Base-by-base conservation (phyloP, 2,888 invertebrate genomes). In the Alentia gelatinosa region DNA sequence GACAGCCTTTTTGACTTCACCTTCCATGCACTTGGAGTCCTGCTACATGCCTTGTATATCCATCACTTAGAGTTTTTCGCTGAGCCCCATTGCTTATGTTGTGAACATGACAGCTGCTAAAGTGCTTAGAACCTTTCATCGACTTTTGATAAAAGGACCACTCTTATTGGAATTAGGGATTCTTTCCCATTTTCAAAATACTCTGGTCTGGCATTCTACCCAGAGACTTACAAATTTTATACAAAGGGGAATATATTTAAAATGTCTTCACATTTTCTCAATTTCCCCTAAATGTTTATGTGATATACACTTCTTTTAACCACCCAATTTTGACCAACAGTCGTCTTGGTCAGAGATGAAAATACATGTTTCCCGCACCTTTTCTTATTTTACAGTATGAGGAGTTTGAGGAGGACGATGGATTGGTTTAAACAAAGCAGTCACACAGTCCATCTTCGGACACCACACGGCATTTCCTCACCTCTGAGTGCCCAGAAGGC, bases 381-480 rank as follows among this genome's bases (percentile, higher is more conserved):
- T 50, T 47, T 86, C 40, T 42, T 86, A 47, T 86, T 86, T 86
- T 86, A 42, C 86, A 86, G 86, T 86, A 19, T 15, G 86, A 86
- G 86, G 86, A n/a, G n/a, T n/a, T n/a, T n/a, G n/a, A 86, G n/a
- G 86, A 86, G 15, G 86, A 86, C 86, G 86, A 86, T 86, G 86
- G 86, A 47, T 47, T 86, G 86, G 86, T 86, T 3, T 86, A 83
- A 83, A 39, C 39, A 74, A 74, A 74, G n/a, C 47, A 12, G 19
- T 12, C 74, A 26, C 74, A 19, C 74, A 74, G 74, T 74, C 74
- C 26, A 74, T 74, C 74, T 33, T 33, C 26, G 26, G 74, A 74
- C 56, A 56, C n/a, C 56, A 56, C 56, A 12, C 56, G n/a, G 23
- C 56, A 56, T 56, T n/a, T 56, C 56, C 56, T 56, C 56, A 56